Conservation (phyloP, 2,888 invertebrate genomes). For the Eueremaeus valkanovi region DNA sequence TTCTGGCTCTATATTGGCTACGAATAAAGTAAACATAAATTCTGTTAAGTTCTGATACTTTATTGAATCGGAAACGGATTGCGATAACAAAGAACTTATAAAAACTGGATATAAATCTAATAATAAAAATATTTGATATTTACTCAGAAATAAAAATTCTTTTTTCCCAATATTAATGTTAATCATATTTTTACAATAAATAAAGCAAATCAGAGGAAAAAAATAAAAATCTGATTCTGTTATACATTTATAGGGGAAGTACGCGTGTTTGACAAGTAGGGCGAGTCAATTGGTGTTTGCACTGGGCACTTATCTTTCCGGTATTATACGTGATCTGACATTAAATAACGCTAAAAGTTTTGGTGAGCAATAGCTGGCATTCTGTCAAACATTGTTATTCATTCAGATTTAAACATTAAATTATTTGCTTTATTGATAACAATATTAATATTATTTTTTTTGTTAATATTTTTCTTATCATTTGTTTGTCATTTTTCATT, state of each 20-base stretch:
- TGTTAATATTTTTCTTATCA: too few species aligned
- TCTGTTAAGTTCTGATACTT: background rate
- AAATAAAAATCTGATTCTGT: conserved; percentile 1
- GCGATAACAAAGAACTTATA: too few species aligned
- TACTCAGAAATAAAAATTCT: too few species aligned
- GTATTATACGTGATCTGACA: conserved; percentile 37
- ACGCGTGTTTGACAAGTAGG: conserved; percentile 32
- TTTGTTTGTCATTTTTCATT: too few species aligned
- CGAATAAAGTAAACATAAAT: background rate
- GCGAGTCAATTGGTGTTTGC: conserved; percentile 25
- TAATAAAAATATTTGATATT: too few species aligned
- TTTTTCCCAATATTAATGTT: background rate
- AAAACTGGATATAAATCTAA: too few species aligned
- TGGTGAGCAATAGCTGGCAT: conserved; percentile 1
- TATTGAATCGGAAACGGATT: background rate
- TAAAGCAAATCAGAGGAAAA: background rate
- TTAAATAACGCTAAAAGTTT: conserved; percentile 35
- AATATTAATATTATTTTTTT: background rate
- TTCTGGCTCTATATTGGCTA: too few species aligned
- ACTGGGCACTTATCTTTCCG: background rate
- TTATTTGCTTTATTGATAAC: background rate
- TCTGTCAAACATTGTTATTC: background rate
- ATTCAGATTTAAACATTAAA: background rate
- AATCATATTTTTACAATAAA: background rate
- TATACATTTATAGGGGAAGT: conserved; percentile 9